These are phyloP conservation scores for Flabesymbios commensalis DNA, from an alignment of 2,888 invertebrate species.

Conservation along the genomic window DNA sequence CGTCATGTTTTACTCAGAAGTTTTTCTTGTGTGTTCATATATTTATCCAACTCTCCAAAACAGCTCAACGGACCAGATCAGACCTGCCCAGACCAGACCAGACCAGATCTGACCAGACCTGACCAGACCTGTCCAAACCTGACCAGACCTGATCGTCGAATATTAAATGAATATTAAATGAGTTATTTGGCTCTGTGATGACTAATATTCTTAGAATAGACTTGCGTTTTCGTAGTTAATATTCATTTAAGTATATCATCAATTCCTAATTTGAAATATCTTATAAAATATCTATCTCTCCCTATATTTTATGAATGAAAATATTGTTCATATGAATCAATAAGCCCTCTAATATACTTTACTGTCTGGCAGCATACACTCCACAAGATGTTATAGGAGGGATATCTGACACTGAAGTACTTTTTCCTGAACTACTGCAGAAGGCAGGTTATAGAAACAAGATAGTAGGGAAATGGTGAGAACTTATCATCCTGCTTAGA, in stretches of 20 bases:
- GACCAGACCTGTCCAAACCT: background rate
- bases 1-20: too few relatives aligned
- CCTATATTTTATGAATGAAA: background rate
- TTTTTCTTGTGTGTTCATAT: too few relatives aligned
- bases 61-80: too few relatives aligned
- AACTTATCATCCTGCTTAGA: too few relatives aligned
- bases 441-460: slow-evolving; percentile 60
- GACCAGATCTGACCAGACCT: background rate
- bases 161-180: too few relatives aligned
- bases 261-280: background rate
- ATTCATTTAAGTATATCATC: background rate
- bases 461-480: slow-evolving; percentile 63
- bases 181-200: too few relatives aligned
- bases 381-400: slow-evolving; percentile 63
- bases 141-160: background rate
- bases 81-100: slow-evolving; percentile 58
- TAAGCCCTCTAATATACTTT: background rate
- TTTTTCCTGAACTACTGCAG: slow-evolving; percentile 60
- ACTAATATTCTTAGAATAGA: slow-evolving; percentile 41
- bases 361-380: slow-evolving; percentile 55
- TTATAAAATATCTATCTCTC: background rate
- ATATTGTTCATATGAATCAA: background rate
- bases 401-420: slow-evolving; percentile 59
- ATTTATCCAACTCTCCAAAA: too few relatives aligned
- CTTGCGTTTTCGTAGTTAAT: background rate